A percentile compares a stretch with the other conserved stretches of the same genome.
Evolutionary conservation across 2,888 invertebrate genomes (phyloP).

Genomic region (Macrosiphum euphorbiae): DNA sequence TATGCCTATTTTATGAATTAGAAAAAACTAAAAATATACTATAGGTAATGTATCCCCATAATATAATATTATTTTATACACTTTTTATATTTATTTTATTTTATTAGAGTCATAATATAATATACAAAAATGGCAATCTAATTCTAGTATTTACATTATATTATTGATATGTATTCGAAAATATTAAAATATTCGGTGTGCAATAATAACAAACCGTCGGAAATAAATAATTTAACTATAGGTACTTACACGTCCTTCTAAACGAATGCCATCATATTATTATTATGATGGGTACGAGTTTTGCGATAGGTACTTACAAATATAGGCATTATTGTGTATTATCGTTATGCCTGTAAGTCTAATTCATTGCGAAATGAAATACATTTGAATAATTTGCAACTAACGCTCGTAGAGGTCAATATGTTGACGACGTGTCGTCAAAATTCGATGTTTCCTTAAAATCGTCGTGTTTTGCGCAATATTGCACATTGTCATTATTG

Average conservation of each 20-base stretch:
- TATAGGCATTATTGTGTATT: neutral
- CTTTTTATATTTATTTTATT: neutral
- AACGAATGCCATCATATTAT: neutral
- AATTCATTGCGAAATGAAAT: neutral
- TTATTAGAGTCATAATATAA: neutral
- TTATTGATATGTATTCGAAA: neutral
- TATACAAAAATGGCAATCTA: neutral
- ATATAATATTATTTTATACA: neutral
- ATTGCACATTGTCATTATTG: neutral
- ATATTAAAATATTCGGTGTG: neutral
- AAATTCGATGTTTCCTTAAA: neutral
- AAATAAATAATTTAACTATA: neutral
- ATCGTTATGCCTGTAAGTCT: neutral
- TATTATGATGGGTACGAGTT: neutral
- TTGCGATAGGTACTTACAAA: neutral
- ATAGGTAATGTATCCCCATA: neutral
- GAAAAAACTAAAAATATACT: neutral
- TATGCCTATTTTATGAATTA: neutral
- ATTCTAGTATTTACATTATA: neutral
- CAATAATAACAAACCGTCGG: neutral
- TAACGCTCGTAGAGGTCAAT: neutral
- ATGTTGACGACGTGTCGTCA: neutral
- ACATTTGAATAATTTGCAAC: slow-evolving; percentile 22
- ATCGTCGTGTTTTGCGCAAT: neutral
- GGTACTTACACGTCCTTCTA: neutral